Percentiles rank a stretch among this genome's conserved stretches.
Evolutionary conservation across 2,888 invertebrate species (phyloP).

Genomic region (Xestia rhomboidea): DNA sequence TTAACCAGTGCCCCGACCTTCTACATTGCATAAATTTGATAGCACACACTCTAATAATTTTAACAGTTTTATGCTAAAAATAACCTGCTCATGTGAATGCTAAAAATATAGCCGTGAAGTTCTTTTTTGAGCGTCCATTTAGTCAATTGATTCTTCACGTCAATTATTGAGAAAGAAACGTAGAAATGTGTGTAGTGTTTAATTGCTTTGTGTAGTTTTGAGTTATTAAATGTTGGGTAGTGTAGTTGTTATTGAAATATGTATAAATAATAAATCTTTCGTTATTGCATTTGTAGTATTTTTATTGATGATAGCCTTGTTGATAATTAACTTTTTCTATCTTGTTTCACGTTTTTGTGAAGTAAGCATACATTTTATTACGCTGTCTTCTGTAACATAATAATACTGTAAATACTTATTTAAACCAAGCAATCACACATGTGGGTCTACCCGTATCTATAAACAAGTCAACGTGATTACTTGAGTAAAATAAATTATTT

Average conservation of each 20-base stretch:
- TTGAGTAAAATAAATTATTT: too few species aligned
- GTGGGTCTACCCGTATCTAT: too few species aligned
- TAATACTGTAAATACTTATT: too few species aligned
- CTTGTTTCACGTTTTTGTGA: background rate
- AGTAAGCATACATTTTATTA: too few species aligned
- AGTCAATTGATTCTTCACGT: conserved; percentile 34
- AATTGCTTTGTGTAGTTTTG: conserved; percentile 2
- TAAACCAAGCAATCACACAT: background rate
- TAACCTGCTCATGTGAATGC: conserved; percentile 12
- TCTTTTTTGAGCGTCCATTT: background rate
- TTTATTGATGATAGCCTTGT: background rate
- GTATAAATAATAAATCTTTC: background rate
- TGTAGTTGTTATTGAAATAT: background rate
- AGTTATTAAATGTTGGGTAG: background rate
- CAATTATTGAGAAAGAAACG: conserved; percentile 17
- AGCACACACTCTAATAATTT: conserved; percentile 61
- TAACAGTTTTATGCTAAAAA: conserved; percentile 33
- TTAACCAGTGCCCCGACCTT: conserved; percentile 45
- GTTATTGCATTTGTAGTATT: background rate
- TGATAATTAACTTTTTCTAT: background rate
- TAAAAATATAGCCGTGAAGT: conserved; percentile 28
- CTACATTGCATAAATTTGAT: conserved; percentile 51
- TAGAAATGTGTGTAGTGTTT: background rate
- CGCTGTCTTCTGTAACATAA: too few species aligned
- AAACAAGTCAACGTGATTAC: too few species aligned